Evolutionary conservation across 2,113 vertebrate genomes (phyloP), one percentile per base, ranked within the genome.

Genomic region (Neolamprologus modestus): DNA sequence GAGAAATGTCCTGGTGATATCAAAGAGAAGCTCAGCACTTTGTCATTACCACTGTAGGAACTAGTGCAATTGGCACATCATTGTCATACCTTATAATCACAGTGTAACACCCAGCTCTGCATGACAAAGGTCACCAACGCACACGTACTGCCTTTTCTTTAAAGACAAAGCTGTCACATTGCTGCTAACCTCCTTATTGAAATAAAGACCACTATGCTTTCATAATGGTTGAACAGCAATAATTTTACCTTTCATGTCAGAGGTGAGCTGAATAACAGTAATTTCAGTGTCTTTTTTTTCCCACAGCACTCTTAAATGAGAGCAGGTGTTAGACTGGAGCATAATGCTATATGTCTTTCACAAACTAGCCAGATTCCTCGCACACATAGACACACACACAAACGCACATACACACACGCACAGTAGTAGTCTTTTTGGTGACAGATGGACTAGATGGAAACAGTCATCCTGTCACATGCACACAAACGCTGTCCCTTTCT

Each of bases 391-490:
- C 55, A 52, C 81, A 52, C 82, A 68, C 84, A 71, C 55, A 54
- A 42, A 83, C 81, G 40, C 83, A 81, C 2, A 73, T 42, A 73
- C 66, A 73, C 66, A 31, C 59, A 53, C 6, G 26, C 63, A 57
- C 80, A 81, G 88, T 57, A 81, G 90, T 81, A 55, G 83, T 90
- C 93, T 88, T 59, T 76, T 82, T 81, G 53, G 87, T 91, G 91
- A 91, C 92, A 94, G 93, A 93, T 92, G 93, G 95, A 71, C 83
- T 84, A 9, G 84, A 93, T 86, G 87, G 78, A 93, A 89, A 92
- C 85, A 88, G 91, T 91, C 92, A 92, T 90, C 90, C 86, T 92
- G 59, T 85, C 85, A 86, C 84, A 26, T 84, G 86, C 76, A 83
- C 81, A 82, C 55, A 24, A 47, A 68, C 8, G 31, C 66, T 71